Conservation (phyloP, 2,113 vertebrate species). For the Bostrychus sinensis region DNA sequence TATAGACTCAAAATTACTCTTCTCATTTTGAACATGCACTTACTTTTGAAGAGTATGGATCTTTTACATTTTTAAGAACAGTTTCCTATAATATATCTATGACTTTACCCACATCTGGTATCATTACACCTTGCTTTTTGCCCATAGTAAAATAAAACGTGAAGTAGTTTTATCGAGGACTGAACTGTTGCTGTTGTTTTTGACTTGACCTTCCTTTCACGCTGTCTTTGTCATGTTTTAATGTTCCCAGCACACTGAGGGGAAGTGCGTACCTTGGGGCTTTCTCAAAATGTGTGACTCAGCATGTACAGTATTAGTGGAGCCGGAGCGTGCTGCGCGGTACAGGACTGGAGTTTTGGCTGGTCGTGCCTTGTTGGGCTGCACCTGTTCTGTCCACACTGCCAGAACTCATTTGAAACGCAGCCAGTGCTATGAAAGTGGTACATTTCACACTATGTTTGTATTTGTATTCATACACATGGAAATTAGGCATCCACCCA, state of each 20-base stretch:
- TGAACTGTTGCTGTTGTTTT: background rate
- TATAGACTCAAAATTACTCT: no score
- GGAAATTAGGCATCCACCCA: constrained; percentile 21
- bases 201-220: background rate
- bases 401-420: constrained; percentile 44
- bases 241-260: background rate
- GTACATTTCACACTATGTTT: constrained; percentile 52
- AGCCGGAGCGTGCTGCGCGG: background rate
- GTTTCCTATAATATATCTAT: no score
- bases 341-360: background rate
- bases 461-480: constrained; percentile 42
- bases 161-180: no score
- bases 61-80: no score
- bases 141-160: no score
- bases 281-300: background rate
- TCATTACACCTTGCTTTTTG: no score
- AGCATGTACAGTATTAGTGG: constrained; percentile 7
- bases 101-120: no score
- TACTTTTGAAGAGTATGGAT: no score
- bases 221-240: background rate
- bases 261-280: background rate
- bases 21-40: no score
- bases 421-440: constrained; percentile 38
- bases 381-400: constrained; percentile 36
- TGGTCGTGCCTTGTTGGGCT: constrained; percentile 16